A percentile compares a stretch with the other conserved stretches of the same genome.
Conservation (phyloP, 2,888 invertebrate species). For the Eupithecia pulchellata region DNA sequence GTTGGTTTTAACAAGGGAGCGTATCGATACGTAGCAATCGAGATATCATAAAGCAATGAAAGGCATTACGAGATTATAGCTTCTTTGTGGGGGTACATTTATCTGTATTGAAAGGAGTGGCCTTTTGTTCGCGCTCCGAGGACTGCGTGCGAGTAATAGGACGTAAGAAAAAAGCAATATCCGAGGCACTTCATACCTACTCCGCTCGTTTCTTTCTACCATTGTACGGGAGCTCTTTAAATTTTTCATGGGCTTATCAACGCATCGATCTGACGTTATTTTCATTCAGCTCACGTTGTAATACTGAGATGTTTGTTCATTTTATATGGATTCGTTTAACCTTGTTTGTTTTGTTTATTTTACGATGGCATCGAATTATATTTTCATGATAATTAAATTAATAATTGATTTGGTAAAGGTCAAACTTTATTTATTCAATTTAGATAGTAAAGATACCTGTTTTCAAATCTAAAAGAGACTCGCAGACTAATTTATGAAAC, state of each 20-base stretch:
- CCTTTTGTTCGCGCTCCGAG: constrained; percentile 64
- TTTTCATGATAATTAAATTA: background rate
- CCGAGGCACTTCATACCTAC: constrained; percentile 61
- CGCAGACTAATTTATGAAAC: constrained; percentile 1
- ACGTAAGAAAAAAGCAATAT: constrained; percentile 68
- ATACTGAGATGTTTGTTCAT: constrained; percentile 77
- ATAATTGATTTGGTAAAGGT: background rate
- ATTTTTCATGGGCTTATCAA: constrained; percentile 79
- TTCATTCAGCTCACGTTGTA: constrained; percentile 78
- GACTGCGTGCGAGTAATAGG: constrained; percentile 64
- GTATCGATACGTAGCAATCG: constrained; percentile 44
- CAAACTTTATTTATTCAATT: background rate
- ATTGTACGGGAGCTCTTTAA: constrained; percentile 69
- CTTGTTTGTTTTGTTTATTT: constrained; percentile 58
- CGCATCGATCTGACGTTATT: constrained; percentile 76
- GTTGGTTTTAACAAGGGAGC: constrained; percentile 40
- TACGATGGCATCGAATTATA: constrained; percentile 4
- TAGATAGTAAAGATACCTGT: background rate
- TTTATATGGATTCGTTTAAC: constrained; percentile 74
- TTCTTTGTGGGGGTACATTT: constrained; percentile 54
- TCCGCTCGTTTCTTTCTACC: constrained; percentile 63
- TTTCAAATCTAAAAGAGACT: background rate
- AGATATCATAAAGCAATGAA: constrained; percentile 56
- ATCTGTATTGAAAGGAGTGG: constrained; percentile 63
- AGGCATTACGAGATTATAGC: constrained; percentile 55